Evolutionary conservation across 2,888 invertebrate species (phyloP), one percentile per base, ranked within the genome.

Genomic region (Watsonalla binaria): DNA sequence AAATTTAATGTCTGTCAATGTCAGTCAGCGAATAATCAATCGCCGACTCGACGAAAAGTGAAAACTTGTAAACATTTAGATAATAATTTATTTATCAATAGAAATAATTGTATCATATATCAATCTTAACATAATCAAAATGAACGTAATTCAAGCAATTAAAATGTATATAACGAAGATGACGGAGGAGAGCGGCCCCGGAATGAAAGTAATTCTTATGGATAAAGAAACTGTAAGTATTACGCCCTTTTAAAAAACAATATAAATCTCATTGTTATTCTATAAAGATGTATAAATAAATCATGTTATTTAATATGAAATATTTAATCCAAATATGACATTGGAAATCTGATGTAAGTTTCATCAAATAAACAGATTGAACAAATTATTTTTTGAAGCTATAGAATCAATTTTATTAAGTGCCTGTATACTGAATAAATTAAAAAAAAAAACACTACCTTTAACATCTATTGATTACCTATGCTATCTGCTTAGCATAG

Each of bases 181-280:
- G 98, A 97, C 98, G 6, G 96, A 97, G 63, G 97, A 99, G 75
- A 97, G 98, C 78, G 99, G 99, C 2, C 97, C 98, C 0, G 99
- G 99, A 51, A 99, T 99, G 99, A 99, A 99, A 93, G 96, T 99
- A 46, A 93, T 99, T 62, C 88, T 99, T 50, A 97, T 99, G 96
- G 99, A 99, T 86, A 97, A 96, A 86, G 98, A 99, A 86, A 99
- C 99, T 60, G 98, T 98, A 83, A 74, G 82, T 24, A 24, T 37
- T 37, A 37, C 11, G 42, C 11, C 8, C 42, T 5, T 5, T 11
- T 11, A 11, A 8, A 42, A 7, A 37, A 2, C 9, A 11, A 1
- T 47, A 11, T 6, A 11, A 9, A 15, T 9, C 34, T n/a, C 0
- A 34, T 8, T 9, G 8, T 37, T 37, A 37, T 37, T 37, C 8